Evolutionary conservation across 2,797 vertebrate genomes (phyloP).

Genomic region (Sardinella longiceps): DNA sequence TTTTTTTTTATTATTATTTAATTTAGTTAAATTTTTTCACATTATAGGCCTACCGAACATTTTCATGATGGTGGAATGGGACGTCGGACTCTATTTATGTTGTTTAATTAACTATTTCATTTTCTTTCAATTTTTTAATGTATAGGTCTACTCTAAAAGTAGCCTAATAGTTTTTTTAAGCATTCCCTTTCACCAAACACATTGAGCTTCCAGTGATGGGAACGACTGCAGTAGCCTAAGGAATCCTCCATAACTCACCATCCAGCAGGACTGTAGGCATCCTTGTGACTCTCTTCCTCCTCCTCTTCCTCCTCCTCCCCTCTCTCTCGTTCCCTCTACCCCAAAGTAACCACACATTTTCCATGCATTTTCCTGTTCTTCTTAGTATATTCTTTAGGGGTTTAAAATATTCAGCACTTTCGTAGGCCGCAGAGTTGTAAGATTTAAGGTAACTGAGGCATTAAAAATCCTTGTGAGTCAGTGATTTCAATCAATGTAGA

Average conservation of each 20-base stretch:
- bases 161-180: too few relatives aligned
- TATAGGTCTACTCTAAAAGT: too few relatives aligned
- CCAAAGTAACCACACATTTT: constrained; percentile 46
- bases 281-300: background rate
- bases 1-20: too few relatives aligned
- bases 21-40: too few relatives aligned
- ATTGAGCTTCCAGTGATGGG: background rate
- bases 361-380: constrained; percentile 51
- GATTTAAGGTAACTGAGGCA: constrained; percentile 61
- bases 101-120: too few relatives aligned
- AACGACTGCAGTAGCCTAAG: background rate
- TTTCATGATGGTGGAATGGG: too few relatives aligned
- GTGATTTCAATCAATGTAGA: constrained; percentile 76
- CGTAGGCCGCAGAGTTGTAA: constrained; percentile 59
- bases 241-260: background rate
- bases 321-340: background rate
- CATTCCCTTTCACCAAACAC: background rate
- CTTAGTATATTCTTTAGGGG: constrained; percentile 53
- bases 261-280: background rate
- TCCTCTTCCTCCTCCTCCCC: background rate
- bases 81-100: too few relatives aligned
- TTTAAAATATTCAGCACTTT: constrained; percentile 78
- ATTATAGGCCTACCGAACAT: too few relatives aligned
- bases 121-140: background rate
- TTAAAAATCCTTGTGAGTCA: constrained; percentile 68